Percentiles rank a stretch among this genome's conserved stretches.
Conservation (phyloP, 2,888 invertebrate species). For the Xestia rhomboidea region DNA sequence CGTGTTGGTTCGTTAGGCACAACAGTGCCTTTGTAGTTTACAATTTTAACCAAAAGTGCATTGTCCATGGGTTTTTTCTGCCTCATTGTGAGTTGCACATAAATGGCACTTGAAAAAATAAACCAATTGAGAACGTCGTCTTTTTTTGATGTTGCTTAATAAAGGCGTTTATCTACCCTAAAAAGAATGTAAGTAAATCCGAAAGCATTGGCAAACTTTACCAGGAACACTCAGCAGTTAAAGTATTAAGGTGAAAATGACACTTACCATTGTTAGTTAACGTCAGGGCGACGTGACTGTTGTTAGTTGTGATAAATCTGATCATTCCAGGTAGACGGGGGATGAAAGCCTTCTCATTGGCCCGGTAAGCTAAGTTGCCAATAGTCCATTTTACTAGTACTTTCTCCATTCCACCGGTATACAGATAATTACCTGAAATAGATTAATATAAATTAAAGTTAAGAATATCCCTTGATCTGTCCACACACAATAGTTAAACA, state of each 20-base stretch:
- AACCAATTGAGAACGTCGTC: neutral
- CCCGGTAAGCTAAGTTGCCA: conserved; percentile 79
- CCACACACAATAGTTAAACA: too few relatives aligned
- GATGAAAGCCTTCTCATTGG: conserved; percentile 82
- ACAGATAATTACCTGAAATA: conserved; percentile 81
- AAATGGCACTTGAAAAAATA: neutral
- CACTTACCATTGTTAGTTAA: conserved; percentile 88
- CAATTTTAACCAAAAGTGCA: neutral
- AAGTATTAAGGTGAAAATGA: conserved; percentile 33
- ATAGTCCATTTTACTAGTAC: conserved; percentile 88
- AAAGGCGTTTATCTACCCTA: neutral
- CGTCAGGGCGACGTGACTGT: conserved; percentile 81
- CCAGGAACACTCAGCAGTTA: neutral
- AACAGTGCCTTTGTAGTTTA: neutral
- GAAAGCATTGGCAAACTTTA: neutral
- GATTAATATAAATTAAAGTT: neutral
- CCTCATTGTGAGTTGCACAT: neutral
- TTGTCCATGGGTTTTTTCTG: neutral
- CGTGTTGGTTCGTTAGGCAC: neutral
- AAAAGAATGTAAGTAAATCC: neutral
- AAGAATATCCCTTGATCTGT: too few relatives aligned
- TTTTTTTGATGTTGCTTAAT: neutral
- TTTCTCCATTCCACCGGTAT: conserved; percentile 87
- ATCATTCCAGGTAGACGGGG: conserved; percentile 86
- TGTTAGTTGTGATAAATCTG: conserved; percentile 80